phyloP scores from a whole-genome alignment of 1,140 invertebrate genomes.

The Cephus cinctus region DNA sequence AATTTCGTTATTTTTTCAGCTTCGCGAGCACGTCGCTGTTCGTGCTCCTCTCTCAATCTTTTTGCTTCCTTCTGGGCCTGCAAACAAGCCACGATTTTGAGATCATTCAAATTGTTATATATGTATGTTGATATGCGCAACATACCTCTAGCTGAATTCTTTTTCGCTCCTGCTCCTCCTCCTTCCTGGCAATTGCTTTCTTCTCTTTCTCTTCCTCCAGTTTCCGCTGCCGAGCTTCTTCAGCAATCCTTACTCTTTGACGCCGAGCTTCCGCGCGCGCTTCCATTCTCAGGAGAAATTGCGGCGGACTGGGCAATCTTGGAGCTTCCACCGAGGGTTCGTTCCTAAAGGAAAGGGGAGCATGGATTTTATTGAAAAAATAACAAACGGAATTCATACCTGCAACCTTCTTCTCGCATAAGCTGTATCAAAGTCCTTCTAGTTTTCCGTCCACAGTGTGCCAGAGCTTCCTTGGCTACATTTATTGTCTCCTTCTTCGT shows the following conservation, averaged over 20 bases:
- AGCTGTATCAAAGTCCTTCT: constrained; percentile 40
- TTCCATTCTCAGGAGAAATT: constrained; percentile 41
- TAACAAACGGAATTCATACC: constrained; percentile 20
- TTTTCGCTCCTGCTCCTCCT: constrained; percentile 30
- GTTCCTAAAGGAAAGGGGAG: constrained; percentile 14
- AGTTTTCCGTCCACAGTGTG: constrained; percentile 35
- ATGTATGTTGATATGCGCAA: not conserved
- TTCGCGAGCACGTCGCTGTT: constrained; percentile 28
- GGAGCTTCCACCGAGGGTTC: constrained; percentile 16
- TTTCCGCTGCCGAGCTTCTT: constrained; percentile 31
- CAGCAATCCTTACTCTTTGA: constrained; percentile 27
- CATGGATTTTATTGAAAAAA: not conserved
- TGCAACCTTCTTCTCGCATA: constrained; percentile 39
- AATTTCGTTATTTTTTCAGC: constrained; percentile 29
- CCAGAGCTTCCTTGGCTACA: constrained; percentile 33
- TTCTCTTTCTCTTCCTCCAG: constrained; percentile 29
- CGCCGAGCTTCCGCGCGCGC: constrained; percentile 34
- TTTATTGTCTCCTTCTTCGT: constrained; percentile 35
- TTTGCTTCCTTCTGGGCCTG: constrained; percentile 37
- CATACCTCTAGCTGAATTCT: constrained; percentile 24
- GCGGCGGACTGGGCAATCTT: constrained; percentile 33
- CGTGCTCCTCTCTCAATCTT: constrained; percentile 37
- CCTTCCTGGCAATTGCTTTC: constrained; percentile 24
- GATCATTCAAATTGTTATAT: not conserved
- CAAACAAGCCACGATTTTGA: not conserved